Conservation (phyloP, 1,140 invertebrate genomes). For the Hyles euphorbiae region DNA sequence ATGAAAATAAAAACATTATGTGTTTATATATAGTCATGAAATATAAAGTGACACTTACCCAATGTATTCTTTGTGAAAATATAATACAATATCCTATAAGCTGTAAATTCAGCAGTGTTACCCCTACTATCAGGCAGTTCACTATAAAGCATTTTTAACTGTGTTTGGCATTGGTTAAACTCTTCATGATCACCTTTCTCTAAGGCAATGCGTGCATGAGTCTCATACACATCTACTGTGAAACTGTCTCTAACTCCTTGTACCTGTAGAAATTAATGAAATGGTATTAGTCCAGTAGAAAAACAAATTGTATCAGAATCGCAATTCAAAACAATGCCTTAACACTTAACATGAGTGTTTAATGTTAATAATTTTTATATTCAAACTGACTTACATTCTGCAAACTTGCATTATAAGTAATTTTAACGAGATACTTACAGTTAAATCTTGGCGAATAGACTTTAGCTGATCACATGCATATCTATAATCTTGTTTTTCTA, state of each 20-base stretch:
- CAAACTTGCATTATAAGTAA: no score
- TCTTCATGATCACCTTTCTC: conserved; percentile 99
- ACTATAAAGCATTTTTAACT: conserved; percentile 93
- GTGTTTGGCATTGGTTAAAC: conserved; percentile 99
- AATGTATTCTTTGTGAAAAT: conserved; percentile 97
- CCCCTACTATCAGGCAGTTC: conserved; percentile 80
- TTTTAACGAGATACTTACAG: conserved; percentile 78
- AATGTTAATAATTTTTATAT: no score
- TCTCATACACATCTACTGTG: conserved; percentile 98
- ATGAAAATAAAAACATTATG: conserved; percentile 6
- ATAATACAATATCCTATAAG: conserved; percentile 97
- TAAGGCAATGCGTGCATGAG: conserved; percentile 96
- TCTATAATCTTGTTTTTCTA: conserved; percentile 92
- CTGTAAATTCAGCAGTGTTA: conserved; percentile 93
- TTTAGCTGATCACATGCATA: conserved; percentile 99
- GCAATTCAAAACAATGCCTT: no score
- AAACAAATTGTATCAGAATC: no score
- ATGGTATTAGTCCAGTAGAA: no score
- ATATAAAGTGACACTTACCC: conserved; percentile 78
- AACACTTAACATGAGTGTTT: no score
- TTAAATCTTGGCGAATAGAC: conserved; percentile 98
- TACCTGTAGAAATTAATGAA: conserved; percentile 76
- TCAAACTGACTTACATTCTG: no score
- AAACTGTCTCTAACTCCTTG: conserved; percentile 96
- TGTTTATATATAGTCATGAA: not conserved